A percentile compares a stretch with the other conserved stretches of the same genome.
Conservation (phyloP, 2,797 vertebrate genomes). For the Cirrhinus molitorella region DNA sequence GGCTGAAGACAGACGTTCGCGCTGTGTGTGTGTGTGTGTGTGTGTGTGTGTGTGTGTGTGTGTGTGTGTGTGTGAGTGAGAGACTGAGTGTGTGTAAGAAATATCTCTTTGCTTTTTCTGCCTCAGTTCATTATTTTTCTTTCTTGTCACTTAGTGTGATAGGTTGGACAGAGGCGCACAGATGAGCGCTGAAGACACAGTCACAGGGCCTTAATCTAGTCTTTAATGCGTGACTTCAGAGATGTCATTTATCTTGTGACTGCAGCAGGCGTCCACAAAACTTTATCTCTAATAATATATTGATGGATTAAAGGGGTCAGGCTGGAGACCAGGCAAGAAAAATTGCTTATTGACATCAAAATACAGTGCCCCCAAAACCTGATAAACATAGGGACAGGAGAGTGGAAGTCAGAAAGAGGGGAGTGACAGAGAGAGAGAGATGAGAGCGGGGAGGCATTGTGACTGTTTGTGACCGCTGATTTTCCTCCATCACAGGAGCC, state of each 20-base stretch:
- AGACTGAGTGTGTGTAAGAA: conserved; percentile 87
- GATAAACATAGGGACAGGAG: conserved; percentile 99
- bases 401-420: conserved; percentile 73
- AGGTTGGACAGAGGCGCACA: conserved; percentile 99
- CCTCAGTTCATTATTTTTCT: conserved; percentile 99
- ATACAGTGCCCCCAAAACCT: conserved; percentile 99
- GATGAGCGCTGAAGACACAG: conserved; percentile 99
- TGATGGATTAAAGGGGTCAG: conserved; percentile 99
- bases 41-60: conserved; percentile 40
- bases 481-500: conserved; percentile 84
- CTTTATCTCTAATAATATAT: conserved; percentile 99
- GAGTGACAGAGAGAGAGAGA: conserved; percentile 66
- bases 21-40: conserved; percentile 47
- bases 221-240: conserved; percentile 99
- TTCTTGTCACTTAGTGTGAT: conserved; percentile 99
- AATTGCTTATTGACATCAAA: conserved; percentile 99
- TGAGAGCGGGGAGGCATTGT: conserved; percentile 76
- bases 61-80: conserved; percentile 30
- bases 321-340: conserved; percentile 99
- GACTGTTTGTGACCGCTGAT: conserved; percentile 84
- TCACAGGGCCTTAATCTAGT: conserved; percentile 99
- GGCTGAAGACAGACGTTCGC: conserved; percentile 93
- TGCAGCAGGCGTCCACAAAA: conserved; percentile 99
- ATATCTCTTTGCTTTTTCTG: conserved; percentile 96
- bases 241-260: conserved; percentile 99